phyloP scores from a whole-genome alignment of 2,797 vertebrate genomes.

The Anniella stebbinsi region DNA sequence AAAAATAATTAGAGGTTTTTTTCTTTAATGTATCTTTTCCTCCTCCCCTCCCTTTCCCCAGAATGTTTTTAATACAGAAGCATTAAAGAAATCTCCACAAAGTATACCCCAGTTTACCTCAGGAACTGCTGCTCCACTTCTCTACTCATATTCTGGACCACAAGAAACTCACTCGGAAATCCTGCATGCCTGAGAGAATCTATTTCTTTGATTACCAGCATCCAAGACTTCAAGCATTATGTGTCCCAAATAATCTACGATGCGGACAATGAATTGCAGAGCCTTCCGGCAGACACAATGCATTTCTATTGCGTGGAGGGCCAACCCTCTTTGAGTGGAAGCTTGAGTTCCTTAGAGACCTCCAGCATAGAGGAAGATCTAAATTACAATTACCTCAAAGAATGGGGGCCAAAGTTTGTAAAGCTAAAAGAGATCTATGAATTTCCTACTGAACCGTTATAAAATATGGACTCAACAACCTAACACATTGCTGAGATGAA shows the following conservation, averaged over 20 bases:
- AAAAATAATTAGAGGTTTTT: constrained; percentile 7
- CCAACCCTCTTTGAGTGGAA: constrained; percentile 80
- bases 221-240: constrained; percentile 85
- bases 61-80: constrained; percentile 88
- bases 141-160: constrained; percentile 79
- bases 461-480: constrained; percentile 5
- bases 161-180: constrained; percentile 80
- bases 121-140: constrained; percentile 81
- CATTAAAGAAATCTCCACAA: constrained; percentile 87
- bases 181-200: constrained; percentile 46
- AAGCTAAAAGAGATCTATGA: constrained; percentile 83
- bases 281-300: constrained; percentile 81
- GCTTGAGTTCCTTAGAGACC: constrained; percentile 87
- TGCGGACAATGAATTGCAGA: constrained; percentile 83
- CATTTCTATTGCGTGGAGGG: constrained; percentile 88
- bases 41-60: constrained; percentile 64
- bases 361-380: constrained; percentile 74
- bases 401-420: constrained; percentile 87
- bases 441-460: constrained; percentile 72
- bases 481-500: constrained; percentile 35
- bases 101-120: constrained; percentile 84
- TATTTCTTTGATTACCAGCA: constrained; percentile 54
- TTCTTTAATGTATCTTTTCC: constrained; percentile 29
- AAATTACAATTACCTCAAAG: constrained; percentile 77
- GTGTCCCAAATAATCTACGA: constrained; percentile 85